Conservation (phyloP, 2,888 invertebrate species). For the Pediacus dermestoides region DNA sequence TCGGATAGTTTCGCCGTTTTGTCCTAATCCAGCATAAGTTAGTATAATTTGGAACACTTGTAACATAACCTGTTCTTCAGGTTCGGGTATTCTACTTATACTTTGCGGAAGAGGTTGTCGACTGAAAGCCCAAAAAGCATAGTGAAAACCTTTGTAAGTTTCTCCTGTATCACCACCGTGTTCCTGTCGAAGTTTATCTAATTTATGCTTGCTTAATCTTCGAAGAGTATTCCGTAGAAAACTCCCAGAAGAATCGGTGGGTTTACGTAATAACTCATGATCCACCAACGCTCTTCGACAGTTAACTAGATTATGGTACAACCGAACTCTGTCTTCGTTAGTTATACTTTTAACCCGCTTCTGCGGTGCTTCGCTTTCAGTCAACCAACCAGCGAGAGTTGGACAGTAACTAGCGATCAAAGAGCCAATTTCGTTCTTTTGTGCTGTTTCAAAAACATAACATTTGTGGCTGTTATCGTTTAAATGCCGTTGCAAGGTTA, state of each 20-base stretch:
- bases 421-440: conserved; percentile 89
- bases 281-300: conserved; percentile 81
- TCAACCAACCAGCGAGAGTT: conserved; percentile 74
- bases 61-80: conserved; percentile 80
- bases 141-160: conserved; percentile 81
- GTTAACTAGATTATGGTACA: conserved; percentile 83
- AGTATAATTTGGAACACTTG: conserved; percentile 87
- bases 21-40: conserved; percentile 81
- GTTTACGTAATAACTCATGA: conserved; percentile 75
- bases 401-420: conserved; percentile 90
- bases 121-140: conserved; percentile 88
- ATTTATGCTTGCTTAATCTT: conserved; percentile 76
- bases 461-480: conserved; percentile 73
- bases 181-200: conserved; percentile 72
- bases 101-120: conserved; percentile 76
- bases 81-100: conserved; percentile 78
- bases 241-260: conserved; percentile 78
- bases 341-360: conserved; percentile 67
- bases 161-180: conserved; percentile 71
- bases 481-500: conserved; percentile 72
- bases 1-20: conserved; percentile 64
- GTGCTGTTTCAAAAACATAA: conserved; percentile 87
- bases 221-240: conserved; percentile 86
- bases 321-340: conserved; percentile 79
- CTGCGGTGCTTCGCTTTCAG: conserved; percentile 66